Conservation (phyloP, 2,113 vertebrate species). For the Bos taurus region ARS-UCD2.0 NC_037333.1:96857001-96857500, state of each 20-base stretch:
- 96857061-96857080: not conserved
- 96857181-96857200: not conserved
- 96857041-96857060: not conserved
- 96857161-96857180: not conserved
- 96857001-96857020: not conserved
- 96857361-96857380: not conserved
- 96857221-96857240: not conserved
- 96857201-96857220: not conserved
- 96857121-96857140: not conserved
- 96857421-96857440: not conserved
- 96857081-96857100: not conserved
- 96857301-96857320: not conserved
- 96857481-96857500: too few relatives aligned
- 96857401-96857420: not conserved
- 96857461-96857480: not conserved
- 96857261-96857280: not conserved
- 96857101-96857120: not conserved
- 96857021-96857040: not conserved
- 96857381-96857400: not conserved
- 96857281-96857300: not conserved
- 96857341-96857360: not conserved
- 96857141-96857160: not conserved
- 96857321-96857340: not conserved
- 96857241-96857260: not conserved
- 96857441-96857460: not conserved